phyloP scores from a whole-genome alignment of 2,113 vertebrate genomes.

The Terrapene triunguis region DNA sequence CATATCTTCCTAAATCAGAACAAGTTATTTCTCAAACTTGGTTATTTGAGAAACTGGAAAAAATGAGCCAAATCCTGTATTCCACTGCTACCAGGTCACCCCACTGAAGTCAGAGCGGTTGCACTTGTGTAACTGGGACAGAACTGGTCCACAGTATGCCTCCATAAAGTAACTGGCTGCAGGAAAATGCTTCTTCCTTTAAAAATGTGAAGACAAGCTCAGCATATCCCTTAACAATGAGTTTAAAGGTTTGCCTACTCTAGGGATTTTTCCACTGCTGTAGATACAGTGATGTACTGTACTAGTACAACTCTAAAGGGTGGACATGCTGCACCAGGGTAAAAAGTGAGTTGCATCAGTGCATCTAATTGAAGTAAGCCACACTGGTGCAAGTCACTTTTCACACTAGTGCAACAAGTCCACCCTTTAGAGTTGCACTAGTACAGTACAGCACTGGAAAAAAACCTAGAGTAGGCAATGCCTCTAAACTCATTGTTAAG shows the following conservation, averaged over 20 bases:
- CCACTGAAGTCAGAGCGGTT: not conserved
- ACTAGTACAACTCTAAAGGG: not conserved
- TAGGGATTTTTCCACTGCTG: not conserved
- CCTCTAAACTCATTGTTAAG: not conserved
- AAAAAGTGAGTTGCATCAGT: not conserved
- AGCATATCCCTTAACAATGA: not conserved
- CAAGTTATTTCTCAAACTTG: not conserved
- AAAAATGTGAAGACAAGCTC: not conserved
- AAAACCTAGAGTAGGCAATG: not conserved
- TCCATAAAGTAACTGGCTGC: not conserved
- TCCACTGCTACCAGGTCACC: not conserved
- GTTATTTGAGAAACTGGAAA: not conserved
- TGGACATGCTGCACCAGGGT: not conserved
- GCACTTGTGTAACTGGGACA: not conserved
- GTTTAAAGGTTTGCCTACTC: not conserved
- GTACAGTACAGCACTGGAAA: not conserved
- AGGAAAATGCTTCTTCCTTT: not conserved
- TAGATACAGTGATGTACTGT: not conserved
- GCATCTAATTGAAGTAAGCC: not conserved
- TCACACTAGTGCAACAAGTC: not conserved
- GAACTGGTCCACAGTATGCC: not conserved
- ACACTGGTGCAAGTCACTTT: rapidly evolving
- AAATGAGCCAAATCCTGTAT: not conserved
- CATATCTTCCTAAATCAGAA: too few relatives aligned
- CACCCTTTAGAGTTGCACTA: not conserved